Evolutionary conservation across 1,140 invertebrate genomes (phyloP), one percentile per base, ranked within the genome.

Genomic region (Phocides pigmalion): DNA sequence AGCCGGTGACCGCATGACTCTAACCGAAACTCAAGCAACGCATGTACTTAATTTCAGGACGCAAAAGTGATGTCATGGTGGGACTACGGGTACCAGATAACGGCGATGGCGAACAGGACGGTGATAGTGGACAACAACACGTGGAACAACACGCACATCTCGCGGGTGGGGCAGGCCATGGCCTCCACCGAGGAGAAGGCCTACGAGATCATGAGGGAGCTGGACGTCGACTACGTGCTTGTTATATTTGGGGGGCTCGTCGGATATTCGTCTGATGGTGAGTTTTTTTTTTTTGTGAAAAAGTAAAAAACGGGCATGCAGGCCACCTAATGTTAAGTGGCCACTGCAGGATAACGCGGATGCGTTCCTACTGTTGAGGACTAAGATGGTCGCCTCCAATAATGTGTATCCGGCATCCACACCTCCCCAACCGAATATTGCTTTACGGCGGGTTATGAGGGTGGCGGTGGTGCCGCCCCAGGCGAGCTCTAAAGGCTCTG

Each of bases 41-140:
- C 9, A 51, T 49, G 1, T 35, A n/a, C n/a, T 41, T 8, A 39
- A 19, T 15, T 69, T 46, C 74, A 97, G 95, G 95, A 99, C 92
- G 96, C 98, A 2, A 97, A 97, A 92, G 95, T 99, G 35, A 99
- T 99, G 98, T 99, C 98, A 1, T 99, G 98, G 98, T 99, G 98
- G 98, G 98, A 99, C 95, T 99, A 99, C 92, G 98, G 98, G 4
- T 99, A 99, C 92, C 98, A 99, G 92, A 99, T 99, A 92, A 99
- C 98, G 15, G 98, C 98, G 9, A 99, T 99, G 98, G 98, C 98
- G 3, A 99, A 99, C 94, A 94, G 98, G 41, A 99, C 98, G 3
- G 98, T 99, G 70, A 93, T 99, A 72, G 98, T 99, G n/a, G 98
- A 99, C 88, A 99, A 99, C 90, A 99, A 99, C 83, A 99, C 98